Percentiles rank a stretch among this genome's conserved stretches.
These are phyloP conservation scores for Rhagonycha fulva DNA, from an alignment of 2,888 invertebrate species.

Conservation along the genomic window DNA sequence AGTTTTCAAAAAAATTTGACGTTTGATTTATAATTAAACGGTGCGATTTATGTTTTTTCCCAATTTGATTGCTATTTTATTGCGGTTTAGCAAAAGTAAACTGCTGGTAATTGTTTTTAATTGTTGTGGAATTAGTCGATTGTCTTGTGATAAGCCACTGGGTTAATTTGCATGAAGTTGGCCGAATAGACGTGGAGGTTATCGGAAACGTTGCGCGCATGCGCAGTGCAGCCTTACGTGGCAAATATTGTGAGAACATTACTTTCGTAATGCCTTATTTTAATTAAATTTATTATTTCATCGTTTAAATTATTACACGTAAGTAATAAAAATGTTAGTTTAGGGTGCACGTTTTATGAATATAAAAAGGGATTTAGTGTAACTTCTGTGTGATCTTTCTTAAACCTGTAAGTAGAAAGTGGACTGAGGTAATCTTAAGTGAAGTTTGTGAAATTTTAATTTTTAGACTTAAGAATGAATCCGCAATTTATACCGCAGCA, in stretches of 20 bases:
- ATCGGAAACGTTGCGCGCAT: conserved; percentile 51
- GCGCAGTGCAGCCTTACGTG: conserved; percentile 65
- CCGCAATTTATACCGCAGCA: conserved; percentile 57
- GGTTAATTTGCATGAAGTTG: not conserved
- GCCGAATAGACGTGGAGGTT: conserved; percentile 55
- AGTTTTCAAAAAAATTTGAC: too few species aligned
- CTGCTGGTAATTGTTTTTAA: too few species aligned
- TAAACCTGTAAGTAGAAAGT: not conserved
- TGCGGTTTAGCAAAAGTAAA: too few species aligned
- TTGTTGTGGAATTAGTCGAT: too few species aligned
- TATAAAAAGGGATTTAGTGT: not conserved
- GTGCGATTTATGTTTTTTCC: too few species aligned
- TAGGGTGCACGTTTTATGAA: not conserved
- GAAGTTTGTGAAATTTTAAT: conserved; percentile 15
- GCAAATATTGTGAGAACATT: conserved; percentile 53
- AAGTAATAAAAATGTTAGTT: not conserved
- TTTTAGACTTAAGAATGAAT: conserved; percentile 54
- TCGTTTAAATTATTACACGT: conserved; percentile 10
- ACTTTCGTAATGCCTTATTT: conserved; percentile 39
- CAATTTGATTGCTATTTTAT: too few species aligned
- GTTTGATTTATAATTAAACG: too few species aligned
- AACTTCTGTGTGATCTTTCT: not conserved
- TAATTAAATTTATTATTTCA: conserved; percentile 26
- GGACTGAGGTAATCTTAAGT: not conserved
- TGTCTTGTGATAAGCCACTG: not conserved